Evolutionary conservation across 2,888 invertebrate genomes (phyloP).

Genomic region (Hirudinaria manillensis): DNA sequence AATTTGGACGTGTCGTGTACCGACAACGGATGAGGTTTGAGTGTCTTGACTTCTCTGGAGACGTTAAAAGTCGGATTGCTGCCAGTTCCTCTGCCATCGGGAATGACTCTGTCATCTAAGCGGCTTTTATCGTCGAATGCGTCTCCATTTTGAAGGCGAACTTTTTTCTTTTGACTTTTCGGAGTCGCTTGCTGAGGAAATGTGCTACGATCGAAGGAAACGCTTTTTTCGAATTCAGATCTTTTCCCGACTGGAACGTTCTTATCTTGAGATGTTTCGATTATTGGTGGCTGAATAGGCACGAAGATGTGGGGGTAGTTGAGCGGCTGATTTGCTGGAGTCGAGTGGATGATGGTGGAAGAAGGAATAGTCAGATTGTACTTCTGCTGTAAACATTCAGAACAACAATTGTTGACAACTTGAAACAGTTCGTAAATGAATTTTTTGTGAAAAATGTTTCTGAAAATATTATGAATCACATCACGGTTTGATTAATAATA

Average conservation of each 20-base stretch:
- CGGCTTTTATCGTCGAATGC: background rate
- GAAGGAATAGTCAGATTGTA: slow-evolving; percentile 2
- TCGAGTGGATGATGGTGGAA: background rate
- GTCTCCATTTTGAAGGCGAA: slow-evolving; percentile 5
- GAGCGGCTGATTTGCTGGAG: background rate
- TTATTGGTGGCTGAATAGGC: background rate
- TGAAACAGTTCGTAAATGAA: too few species aligned
- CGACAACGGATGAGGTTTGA: background rate
- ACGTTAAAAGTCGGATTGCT: background rate
- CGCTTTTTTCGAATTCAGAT: background rate
- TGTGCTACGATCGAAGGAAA: background rate
- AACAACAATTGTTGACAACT: background rate
- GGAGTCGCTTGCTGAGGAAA: too few species aligned
- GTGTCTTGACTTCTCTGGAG: background rate
- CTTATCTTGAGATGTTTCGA: slow-evolving; percentile 12
- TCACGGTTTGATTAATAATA: too few species aligned
- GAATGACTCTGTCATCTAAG: background rate
- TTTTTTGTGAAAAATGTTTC: too few species aligned
- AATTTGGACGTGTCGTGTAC: too few species aligned
- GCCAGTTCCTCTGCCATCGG: background rate
- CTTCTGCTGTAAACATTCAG: background rate
- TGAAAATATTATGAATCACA: too few species aligned
- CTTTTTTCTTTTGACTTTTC: slow-evolving; percentile 4
- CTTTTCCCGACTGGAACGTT: background rate
- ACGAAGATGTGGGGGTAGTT: background rate